Base-by-base conservation (phyloP, 2,888 invertebrate species). In the Timandra comae region DNA sequence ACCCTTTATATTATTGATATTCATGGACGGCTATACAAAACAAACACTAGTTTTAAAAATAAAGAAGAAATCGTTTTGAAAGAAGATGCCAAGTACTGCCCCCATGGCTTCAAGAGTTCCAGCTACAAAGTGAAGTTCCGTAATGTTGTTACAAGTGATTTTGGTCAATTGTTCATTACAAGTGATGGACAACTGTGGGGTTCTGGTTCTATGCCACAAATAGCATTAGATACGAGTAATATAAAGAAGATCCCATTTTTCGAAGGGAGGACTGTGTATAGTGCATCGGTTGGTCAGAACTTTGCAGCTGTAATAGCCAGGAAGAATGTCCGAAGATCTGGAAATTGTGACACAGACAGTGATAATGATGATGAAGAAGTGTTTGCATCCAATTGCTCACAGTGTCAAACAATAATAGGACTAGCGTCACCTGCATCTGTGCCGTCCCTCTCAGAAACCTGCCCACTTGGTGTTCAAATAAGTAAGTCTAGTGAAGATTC, bases 241-340 rank as follows among this genome's bases (percentile, higher is more conserved):
- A 90, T 91, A 42, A 89, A 88, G 44, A 90, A 88, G 69, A 88
- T 92, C 28, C 84, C 80, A 41, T 91, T 91, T 72, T 91, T 93
- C 52, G 89, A 91, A 54, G 90, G 90, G 4, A 80, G 91, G 49
- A 87, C 88, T 39, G 88, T 94, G 11, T 87, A 91, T 29, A 89
- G 90, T 61, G 87, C 93, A 26, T 89, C 89, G 5, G 91, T 94
- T 35, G 96, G 96, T 3, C 87, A 88, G 37, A 90, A 93, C 59
- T 95, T 91, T 86, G 94, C 91, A 62, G 91, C 91, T 57, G 90
- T 90, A 29, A 87, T 93, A 53, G 89, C 89, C n/a, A 87, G 89
- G 42, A 91, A 90, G 64, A 86, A 87, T 65, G 87, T 86, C 7
- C 78, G 71, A 48, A 62, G 62, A 36, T 81, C 81, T 29, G 75